Base-by-base conservation (phyloP, 2,888 invertebrate genomes). In the Parnassius mnemosyne region DNA sequence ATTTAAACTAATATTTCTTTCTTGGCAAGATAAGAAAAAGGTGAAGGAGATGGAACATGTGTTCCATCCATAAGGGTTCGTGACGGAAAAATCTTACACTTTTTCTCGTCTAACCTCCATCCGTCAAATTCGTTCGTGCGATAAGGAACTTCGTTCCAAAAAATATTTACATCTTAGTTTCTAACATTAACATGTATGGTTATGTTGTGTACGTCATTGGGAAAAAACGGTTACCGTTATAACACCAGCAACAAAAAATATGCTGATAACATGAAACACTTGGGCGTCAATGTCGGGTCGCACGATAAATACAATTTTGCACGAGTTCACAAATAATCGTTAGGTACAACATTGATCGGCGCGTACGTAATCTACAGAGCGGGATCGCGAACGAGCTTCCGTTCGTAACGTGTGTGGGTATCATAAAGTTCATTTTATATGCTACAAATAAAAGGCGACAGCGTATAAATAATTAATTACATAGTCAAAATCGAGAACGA, bases 341-440 rank as follows among this genome's bases (percentile, higher is more conserved):
- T 51, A n/a, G 44, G 44, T 34, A 51, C 49, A 25, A 53, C 60
- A 65, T 57, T 62, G 54, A 57, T 57, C 44, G 20, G 13, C 41
- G 51, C 57, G 62, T 57, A 66, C 66, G 75, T 74, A 77, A 81
- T 78, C 75, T 75, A 72, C 69, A 74, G 83, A 81, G 80, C 83
- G 74, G 75, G 82, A 80, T 83, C 77, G 82, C 77, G 82, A 41
- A 47, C 50, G 50, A 50, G 78, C 83, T 82, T 85, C 85, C 86
- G 85, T 76, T 79, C 77, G 75, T 75, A 75, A 57, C 49, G 51
- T 56, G 61, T 49, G 61, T 61, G 57, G 44, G 61, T 61, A 52
- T 41, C 67, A 68, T 65, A 58, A 53, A 67, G 57, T 59, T 57
- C 65, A 75, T 76, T 76, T 73, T 67, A 57, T 69, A 73, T 71